Base-by-base conservation (phyloP, 2,888 invertebrate species). In the Phyllotreta striolata region DNA sequence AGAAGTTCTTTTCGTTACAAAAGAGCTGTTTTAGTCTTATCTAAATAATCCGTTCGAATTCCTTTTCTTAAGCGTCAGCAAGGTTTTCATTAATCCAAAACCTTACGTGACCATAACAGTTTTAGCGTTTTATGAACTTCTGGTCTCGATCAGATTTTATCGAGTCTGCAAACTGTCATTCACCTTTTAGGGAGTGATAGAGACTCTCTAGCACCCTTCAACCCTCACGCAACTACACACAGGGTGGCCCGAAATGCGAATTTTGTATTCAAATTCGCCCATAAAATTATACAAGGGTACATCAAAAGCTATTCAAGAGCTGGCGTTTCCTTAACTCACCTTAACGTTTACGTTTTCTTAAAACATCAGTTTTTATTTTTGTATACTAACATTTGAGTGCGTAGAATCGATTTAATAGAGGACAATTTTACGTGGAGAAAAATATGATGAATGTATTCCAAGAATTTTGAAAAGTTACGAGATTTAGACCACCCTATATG, bases 131-230 rank as follows among this genome's bases (percentile, higher is more conserved):
- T 52, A 52, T 52, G 38, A 38, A 52, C 38, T 52, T 39, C 52
- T 52, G 37, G 52, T 52, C 10, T 52, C 38, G 52, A 52, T 52
- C 52, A 52, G 52, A 38, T 52, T 52, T 52, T 52, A 52, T 52
- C 52, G 38, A 52, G 52, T 52, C 55, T 58, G 12, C 41, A 49
- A 49, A 58, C 58, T 55, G 54, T 40, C 47, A 55, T 43, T 55
- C 55, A 47, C 47, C 47, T 54, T 47, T 47, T 47, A 62, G 55
- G 55, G 47, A 62, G 47, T 55, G 55, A 62, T 62, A 55, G 62
- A 62, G 62, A 62, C 55, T 62, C 55, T 47, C 47, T 40, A 55
- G 55, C 62, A 62, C 54, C 47, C 44, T 62, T 47, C 38, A 62
- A 10, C 13, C 55, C 44, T 52, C 52, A 52, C 52, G 39, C 52